Conservation (phyloP, 2,888 invertebrate genomes). For the Gasteruption jaculator region DNA sequence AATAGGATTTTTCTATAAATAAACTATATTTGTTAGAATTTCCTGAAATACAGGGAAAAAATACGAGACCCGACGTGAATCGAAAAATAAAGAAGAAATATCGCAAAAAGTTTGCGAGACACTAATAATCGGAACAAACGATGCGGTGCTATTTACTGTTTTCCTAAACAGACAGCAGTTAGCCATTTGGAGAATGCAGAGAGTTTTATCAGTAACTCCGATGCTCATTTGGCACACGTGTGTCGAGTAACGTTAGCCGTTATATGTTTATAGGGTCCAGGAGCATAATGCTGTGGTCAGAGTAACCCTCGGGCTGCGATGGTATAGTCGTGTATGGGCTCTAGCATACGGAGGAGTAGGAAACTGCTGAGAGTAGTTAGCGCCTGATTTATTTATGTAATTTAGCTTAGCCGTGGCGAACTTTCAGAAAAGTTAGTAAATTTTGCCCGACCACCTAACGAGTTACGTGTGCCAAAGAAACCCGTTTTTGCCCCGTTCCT, state of each 20-base stretch:
- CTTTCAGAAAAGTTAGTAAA: conserved; percentile 28
- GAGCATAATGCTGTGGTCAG: conserved; percentile 24
- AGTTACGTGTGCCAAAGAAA: too few relatives aligned
- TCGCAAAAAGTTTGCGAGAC: too few relatives aligned
- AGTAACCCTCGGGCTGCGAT: conserved; percentile 13
- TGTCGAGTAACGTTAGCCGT: conserved; percentile 20
- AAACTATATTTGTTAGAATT: too few relatives aligned
- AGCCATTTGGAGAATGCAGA: conserved; percentile 5
- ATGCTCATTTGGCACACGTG: conserved; percentile 20
- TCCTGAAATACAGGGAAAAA: too few relatives aligned
- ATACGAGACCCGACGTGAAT: too few relatives aligned
- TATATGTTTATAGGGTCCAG: conserved; percentile 12
- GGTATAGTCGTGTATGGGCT: conserved; percentile 13
- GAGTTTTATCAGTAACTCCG: background rate
- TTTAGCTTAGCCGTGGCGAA: conserved; percentile 25
- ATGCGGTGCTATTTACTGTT: too few relatives aligned
- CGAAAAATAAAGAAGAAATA: too few relatives aligned
- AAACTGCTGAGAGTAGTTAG: conserved; percentile 26
- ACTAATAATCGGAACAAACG: too few relatives aligned
- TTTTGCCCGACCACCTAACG: conserved; percentile 28
- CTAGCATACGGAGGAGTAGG: conserved; percentile 9
- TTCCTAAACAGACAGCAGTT: conserved; percentile 12
- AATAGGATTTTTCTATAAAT: too few relatives aligned
- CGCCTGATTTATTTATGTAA: conserved; percentile 38
- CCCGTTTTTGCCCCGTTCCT: too few relatives aligned